These are phyloP conservation scores for Caenorhabditis zanzibari DNA, from an alignment of 2,888 invertebrate genomes.

Conservation along the genomic window DNA sequence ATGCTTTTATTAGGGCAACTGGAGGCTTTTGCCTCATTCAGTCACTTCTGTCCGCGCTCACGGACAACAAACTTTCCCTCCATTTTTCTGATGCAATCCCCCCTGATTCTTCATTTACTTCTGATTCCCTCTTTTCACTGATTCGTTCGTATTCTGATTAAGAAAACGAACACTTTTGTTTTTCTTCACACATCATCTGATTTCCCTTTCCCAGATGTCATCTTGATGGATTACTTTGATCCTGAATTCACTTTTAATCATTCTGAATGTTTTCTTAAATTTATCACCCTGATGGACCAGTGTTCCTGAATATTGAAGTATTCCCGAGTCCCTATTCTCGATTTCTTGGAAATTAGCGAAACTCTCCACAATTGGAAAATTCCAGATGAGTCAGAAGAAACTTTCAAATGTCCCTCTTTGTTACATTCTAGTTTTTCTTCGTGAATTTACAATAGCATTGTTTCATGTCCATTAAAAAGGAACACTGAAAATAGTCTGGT, in stretches of 20 bases:
- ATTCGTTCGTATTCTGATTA: conserved; percentile 26
- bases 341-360: not conserved
- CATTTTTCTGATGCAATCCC: conserved; percentile 49
- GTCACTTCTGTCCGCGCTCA: conserved; percentile 34
- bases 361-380: not conserved
- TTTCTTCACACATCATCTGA: not conserved
- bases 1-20: conserved; percentile 53
- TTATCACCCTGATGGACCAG: not conserved
- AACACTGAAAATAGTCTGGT: conserved; percentile 2
- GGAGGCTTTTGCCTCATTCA: conserved; percentile 38
- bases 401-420: conserved; percentile 8
- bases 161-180: conserved; percentile 15
- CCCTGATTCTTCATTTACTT: not conserved
- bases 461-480: conserved; percentile 7
- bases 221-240: conserved; percentile 7
- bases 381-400: not conserved
- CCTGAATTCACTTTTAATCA: not conserved
- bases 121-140: conserved; percentile 12
- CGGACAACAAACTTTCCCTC: conserved; percentile 50
- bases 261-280: not conserved
- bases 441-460: conserved; percentile 14
- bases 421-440: conserved; percentile 11
- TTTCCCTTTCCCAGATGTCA: conserved; percentile 11
- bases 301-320: not conserved
- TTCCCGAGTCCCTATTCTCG: not conserved